A percentile compares a stretch with the other conserved stretches of the same genome.
Evolutionary conservation across 2,113 vertebrate species (phyloP).

Genomic region (Copsychus sechellarum): DNA sequence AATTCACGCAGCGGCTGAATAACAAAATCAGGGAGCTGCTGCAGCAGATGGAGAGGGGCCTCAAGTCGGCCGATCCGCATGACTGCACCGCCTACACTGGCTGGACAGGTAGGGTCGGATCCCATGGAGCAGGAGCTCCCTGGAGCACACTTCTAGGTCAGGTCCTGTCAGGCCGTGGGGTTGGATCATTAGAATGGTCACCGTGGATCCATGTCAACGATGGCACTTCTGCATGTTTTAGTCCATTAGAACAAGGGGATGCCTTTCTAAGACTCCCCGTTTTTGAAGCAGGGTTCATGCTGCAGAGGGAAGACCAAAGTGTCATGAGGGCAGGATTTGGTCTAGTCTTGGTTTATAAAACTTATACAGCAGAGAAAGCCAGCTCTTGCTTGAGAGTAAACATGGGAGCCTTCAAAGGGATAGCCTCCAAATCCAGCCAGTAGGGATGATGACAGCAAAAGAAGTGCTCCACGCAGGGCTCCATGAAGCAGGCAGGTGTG

Average conservation of each 20-base stretch:
- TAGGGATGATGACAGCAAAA: neutral
- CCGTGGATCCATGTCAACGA: neutral
- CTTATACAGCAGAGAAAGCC: accelerated
- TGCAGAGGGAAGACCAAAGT: neutral
- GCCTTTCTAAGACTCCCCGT: accelerated
- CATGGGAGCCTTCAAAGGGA: neutral
- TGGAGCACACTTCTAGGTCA: neutral
- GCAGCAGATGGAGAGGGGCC: constrained; percentile 87
- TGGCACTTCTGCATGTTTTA: accelerated
- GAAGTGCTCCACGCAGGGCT: neutral
- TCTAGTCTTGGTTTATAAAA: neutral
- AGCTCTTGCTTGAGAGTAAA: neutral
- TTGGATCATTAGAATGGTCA: neutral
- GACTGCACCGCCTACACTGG: constrained; percentile 91
- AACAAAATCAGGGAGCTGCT: constrained; percentile 87
- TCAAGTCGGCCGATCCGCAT: constrained; percentile 85
- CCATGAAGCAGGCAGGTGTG: accelerated
- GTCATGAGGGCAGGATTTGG: no score
- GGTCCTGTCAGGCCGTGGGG: neutral
- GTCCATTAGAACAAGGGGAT: neutral
- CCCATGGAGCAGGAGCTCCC: accelerated
- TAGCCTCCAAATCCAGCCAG: neutral
- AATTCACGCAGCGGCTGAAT: constrained; percentile 84
- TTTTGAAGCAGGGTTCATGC: neutral
- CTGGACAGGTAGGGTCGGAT: constrained; percentile 83